Evolutionary conservation across 2,113 vertebrate species (phyloP), one percentile per base, ranked within the genome.

Genomic region (sheep (Ovis aries)): DNA sequence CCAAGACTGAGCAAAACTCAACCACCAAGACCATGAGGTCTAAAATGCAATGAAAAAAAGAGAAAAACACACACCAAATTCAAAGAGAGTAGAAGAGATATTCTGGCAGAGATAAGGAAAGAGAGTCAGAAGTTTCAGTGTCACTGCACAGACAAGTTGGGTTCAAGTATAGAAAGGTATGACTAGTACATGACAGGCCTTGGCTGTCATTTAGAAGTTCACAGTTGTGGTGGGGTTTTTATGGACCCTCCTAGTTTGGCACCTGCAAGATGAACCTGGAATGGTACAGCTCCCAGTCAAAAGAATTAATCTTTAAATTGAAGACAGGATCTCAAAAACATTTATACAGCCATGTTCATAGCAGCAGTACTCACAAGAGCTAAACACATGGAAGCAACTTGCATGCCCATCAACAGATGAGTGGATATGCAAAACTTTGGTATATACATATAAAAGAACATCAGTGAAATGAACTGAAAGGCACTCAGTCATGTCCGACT

Each of bases 401-500:
- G n/a, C 52, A 55, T 5, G 11, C 8, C 7, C n/a, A 40, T 83
- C 23, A 53, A 40, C 81, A 55, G 81, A 83, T 55, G 52, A 55
- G 1, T 83, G 52, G 33, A 83, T 55, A 55, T 9, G 52, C 50
- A 83, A 83, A 83, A 36, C 23, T 7, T 4, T 53, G 10, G 7
- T 9, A 36, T 55, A 14, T 36, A 8, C 21, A 9, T 36, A 55
- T n/a, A 40, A 83, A n/a, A 23, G 23, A 83, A 40, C 36, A 77
- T 7, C 7, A 5, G 19, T 40, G 67, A 40, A 71, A 19, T 71
- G 67, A 40, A 40, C 19, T 36, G 16, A 19, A 67, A 36, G 17
- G 21, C 0, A 0, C 64, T 71, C 64, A 36, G 64, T 71, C 4
- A 0, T 71, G n/a, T 71, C n/a, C 1, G 0, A 23, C n/a, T 36